Evolutionary conservation across 2,888 invertebrate species (phyloP).

Genomic region (Cordilura impudica): DNA sequence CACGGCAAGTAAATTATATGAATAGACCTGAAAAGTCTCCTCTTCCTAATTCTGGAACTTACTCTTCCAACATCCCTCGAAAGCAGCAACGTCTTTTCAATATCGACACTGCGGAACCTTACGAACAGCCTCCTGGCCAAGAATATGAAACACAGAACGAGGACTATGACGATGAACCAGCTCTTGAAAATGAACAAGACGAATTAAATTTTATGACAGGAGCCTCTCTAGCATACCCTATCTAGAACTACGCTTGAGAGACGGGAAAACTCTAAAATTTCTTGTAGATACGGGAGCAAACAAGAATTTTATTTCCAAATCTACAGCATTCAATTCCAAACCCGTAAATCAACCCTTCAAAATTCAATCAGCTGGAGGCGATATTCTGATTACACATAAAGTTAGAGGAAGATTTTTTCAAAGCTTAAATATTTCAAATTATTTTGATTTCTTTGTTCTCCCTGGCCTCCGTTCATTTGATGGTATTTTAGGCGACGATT

Average conservation of each 20-base stretch:
- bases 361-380: background rate
- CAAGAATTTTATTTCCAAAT: background rate
- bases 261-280: constrained; percentile 36
- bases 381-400: background rate
- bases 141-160: no score
- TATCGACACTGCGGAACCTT: no score
- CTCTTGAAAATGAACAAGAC: background rate
- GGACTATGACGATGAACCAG: no score
- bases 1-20: constrained; percentile 8
- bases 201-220: constrained; percentile 56
- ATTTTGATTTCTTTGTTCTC: background rate
- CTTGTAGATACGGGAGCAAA: no score
- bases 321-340: constrained; percentile 1
- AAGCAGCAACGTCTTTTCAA: no score
- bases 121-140: no score
- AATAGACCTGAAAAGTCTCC: no score
- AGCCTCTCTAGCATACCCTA: constrained; percentile 52
- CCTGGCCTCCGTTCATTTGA: no score
- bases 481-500: no score
- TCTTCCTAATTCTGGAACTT: no score
- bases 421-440: no score
- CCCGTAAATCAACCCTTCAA: background rate
- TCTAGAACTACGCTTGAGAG: constrained; percentile 43
- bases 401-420: constrained; percentile 13
- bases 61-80: no score